phyloP scores from a whole-genome alignment of 1,140 invertebrate species.

The Lepidurus packardi region DNA sequence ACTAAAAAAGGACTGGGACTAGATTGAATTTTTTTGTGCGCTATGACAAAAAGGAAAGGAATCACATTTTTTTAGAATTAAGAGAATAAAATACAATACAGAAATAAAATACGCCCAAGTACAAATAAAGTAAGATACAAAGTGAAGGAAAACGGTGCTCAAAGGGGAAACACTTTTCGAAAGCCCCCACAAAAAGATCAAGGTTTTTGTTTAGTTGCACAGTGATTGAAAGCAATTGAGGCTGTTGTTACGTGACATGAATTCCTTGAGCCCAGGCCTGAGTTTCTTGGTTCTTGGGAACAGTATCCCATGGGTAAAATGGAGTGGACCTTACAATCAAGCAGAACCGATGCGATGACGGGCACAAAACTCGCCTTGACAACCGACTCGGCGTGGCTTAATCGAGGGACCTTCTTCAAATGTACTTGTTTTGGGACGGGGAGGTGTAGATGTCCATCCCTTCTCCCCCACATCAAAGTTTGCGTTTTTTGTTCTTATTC shows the following conservation, averaged over 20 bases:
- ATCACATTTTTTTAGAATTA: background rate
- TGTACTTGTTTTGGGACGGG: background rate
- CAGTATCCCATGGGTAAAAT: slow-evolving; percentile 2
- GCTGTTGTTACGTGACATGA: background rate
- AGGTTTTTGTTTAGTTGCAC: background rate
- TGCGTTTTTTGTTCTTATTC: background rate
- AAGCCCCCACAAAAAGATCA: background rate
- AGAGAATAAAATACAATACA: background rate
- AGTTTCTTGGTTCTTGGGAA: background rate
- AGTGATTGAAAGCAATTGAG: background rate
- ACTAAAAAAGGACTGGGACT: background rate
- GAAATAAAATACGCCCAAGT: background rate
- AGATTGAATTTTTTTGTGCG: background rate
- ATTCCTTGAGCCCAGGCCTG: background rate
- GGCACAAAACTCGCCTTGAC: slow-evolving; percentile 7
- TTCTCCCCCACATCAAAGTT: too few relatives aligned
- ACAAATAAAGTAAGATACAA: too few relatives aligned
- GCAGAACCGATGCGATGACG: slow-evolving; percentile 20
- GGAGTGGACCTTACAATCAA: slow-evolving; percentile 14
- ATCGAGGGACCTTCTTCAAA: background rate
- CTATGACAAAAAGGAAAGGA: background rate
- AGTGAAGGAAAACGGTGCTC: too few relatives aligned
- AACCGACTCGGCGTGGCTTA: slow-evolving; percentile 12
- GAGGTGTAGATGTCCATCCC: background rate
- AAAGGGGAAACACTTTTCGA: too few relatives aligned